Percentiles rank a stretch among this genome's conserved stretches.
Evolutionary conservation across 2,113 vertebrate genomes (phyloP).

Genomic region (Charadrius vociferus): DNA sequence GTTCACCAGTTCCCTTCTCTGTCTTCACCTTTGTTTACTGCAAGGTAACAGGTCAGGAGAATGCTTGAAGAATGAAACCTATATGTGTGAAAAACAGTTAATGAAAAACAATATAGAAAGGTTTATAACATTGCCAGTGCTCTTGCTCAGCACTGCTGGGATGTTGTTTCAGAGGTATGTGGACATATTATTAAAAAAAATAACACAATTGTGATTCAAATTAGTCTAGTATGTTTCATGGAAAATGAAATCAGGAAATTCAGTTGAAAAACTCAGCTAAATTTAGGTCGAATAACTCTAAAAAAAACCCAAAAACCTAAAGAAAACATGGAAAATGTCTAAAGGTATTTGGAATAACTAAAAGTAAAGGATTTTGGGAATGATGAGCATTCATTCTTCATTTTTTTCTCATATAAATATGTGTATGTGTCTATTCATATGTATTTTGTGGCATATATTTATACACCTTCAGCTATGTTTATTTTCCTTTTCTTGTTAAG

Average conservation of each 20-base stretch:
- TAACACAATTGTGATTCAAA: neutral
- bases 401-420: neutral
- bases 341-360: neutral
- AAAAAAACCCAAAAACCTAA: neutral
- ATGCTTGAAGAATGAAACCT: neutral
- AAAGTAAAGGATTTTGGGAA: neutral
- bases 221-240: neutral
- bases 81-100: neutral
- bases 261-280: neutral
- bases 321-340: neutral
- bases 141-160: neutral
- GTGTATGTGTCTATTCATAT: neutral
- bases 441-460: neutral
- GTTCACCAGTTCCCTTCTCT: neutral
- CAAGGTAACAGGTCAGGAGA: neutral
- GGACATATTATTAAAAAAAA: neutral
- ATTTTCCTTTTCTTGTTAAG: neutral
- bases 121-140: neutral
- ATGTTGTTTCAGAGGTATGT: neutral
- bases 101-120: neutral
- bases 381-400: neutral
- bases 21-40: neutral
- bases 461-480: neutral
- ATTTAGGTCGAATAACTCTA: neutral
- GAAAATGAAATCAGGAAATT: neutral